Base-by-base conservation (phyloP, 2,888 invertebrate genomes). In the Kryphioiulus occultus region DNA sequence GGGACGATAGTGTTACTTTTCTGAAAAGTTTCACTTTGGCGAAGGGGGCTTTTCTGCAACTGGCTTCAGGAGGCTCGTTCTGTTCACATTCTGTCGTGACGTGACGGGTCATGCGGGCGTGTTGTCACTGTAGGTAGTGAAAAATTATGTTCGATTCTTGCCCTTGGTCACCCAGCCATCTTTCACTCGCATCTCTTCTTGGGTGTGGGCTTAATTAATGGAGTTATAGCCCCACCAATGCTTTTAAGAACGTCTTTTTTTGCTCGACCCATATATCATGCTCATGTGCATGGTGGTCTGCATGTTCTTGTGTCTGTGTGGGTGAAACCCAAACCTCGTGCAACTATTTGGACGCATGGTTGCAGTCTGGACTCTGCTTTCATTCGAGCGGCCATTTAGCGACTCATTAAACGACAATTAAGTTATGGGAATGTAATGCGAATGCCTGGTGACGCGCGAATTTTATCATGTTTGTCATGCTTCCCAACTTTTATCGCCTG, bases 201-300 rank as follows among this genome's bases (percentile, higher is more conserved):
- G 78, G 78, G 78, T 78, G 78, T 78, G 78, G 78, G 78, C 17
- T 78, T 78, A 78, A 78, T 78, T 78, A 78, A 78, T 78, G 78
- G 78, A 78, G 78, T 78, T 78, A 78, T 78, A 78, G 78, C 78
- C 78, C 78, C 78, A 78, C 78, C 12, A 78, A 78, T 78, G 78
- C 78, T 78, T 78, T 78, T 78, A 78, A 17, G 78, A 78, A 78
- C 78, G 12, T 78, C 4, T 78, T 78, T 78, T 78, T 78, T 30
- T 30, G 12, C 7, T 15, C 26, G 78, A 17, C 30, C 78, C 78
- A 78, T 78, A 78, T 30, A 78, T 78, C 78, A 78, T 78, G 78
- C 26, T 78, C 30, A 30, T 30, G 30, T 30, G 78, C 78, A 78
- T 30, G 78, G 78, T 78, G 78, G 78, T 30, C 78, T 30, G 78